These are phyloP conservation scores for Lepidurus arcticus DNA, from an alignment of 1,140 invertebrate genomes.

Conservation along the genomic window DNA sequence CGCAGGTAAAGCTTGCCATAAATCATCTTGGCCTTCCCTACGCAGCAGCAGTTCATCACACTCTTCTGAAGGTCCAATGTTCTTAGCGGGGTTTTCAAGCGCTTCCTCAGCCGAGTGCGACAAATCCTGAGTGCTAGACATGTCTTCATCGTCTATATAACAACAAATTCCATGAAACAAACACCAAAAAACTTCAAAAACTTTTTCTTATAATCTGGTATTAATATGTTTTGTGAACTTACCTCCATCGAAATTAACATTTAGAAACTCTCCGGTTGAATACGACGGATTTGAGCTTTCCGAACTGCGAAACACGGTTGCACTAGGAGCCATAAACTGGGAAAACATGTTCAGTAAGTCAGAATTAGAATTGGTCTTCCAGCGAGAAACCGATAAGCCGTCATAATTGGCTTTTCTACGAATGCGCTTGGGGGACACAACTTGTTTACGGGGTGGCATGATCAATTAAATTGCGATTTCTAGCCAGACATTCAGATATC, in stretches of 20 bases:
- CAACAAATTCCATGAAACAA: too few relatives aligned
- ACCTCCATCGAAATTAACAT: background rate
- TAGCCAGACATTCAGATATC: background rate
- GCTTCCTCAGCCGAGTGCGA: background rate
- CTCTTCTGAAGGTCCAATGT: slow-evolving; percentile 22
- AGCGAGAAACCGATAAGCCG: background rate
- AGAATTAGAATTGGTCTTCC: background rate
- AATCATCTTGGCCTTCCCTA: slow-evolving; percentile 15
- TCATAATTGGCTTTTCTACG: slow-evolving; percentile 10
- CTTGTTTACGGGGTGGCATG: background rate
- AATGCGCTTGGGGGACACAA: background rate
- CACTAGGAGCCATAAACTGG: background rate
- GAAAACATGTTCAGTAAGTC: background rate
- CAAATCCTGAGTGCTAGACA: background rate
- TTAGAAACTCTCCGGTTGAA: background rate
- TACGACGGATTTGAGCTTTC: background rate
- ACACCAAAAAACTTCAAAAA: too few relatives aligned
- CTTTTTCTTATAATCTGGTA: background rate
- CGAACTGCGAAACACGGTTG: background rate
- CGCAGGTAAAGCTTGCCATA: slow-evolving; percentile 35
- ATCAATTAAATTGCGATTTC: background rate
- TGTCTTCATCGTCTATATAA: background rate
- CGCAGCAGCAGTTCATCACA: background rate
- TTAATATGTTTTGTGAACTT: background rate
- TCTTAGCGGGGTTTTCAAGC: background rate